Base-by-base conservation (phyloP, 1,140 invertebrate genomes). In the Saccostrea glomerata region DNA sequence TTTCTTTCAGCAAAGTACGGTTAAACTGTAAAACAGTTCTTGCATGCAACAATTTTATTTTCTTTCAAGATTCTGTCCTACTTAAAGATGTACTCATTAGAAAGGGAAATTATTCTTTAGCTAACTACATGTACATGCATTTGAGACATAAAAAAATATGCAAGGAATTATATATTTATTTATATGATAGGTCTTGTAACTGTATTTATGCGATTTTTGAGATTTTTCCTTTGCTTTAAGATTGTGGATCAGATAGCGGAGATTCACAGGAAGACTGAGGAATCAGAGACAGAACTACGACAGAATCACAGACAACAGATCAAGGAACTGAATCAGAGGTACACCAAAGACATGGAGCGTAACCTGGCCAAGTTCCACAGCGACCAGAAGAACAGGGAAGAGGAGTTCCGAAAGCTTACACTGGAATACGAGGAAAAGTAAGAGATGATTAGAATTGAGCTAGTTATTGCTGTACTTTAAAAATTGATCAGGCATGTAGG, bases 191-290 rank as follows among this genome's bases (percentile, higher is more conserved):
- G 6, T 47, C 2, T 47, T 47, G 47, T 47, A 47, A 5, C 47
- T 47, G 47, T 9, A 47, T 47, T 13, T 25, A 82, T 30, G 17
- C 20, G 0, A 0, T 25, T 2, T 9, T 0, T 23, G 6, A 30
- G 11, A 23, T 82, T 36, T 82, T 82, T 36, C 7, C 73, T 82
- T n/a, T 47, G 2, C 23, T 85, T 89, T 25, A 77, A 94, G 93
- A 93, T 93, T 70, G 86, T 92, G 30, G 90, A 91, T 9, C 93
- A 94, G 86, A 91, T 93, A 30, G 87, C 90, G 1, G 92, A 94
- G 25, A 90, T 92, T 54, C 92, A 92, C 47, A 90, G 88, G 12
- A 87, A 90, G 73, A 90, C 92, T 54, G 92, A 92, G 86, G 84
- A 87, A 60, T 83, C 87, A 11, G 87, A 90, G 70, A 90, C 89